Evolutionary conservation across 2,888 invertebrate genomes (phyloP).

Genomic region (Nymphalis polychloros): DNA sequence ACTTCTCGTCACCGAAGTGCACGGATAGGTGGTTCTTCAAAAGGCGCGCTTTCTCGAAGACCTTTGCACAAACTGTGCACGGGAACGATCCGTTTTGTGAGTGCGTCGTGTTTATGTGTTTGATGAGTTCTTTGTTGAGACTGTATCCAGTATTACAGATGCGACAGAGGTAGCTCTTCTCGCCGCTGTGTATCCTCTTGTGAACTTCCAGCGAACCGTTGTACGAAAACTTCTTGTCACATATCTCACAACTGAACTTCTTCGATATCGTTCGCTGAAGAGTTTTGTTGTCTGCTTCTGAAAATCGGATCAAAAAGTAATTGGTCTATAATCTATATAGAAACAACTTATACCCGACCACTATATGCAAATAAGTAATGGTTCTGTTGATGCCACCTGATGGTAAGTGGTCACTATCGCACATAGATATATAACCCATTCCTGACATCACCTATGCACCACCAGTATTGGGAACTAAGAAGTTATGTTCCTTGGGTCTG

Average conservation of each 20-base stretch:
- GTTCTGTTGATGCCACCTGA: too few relatives aligned
- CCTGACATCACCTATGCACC: too few relatives aligned
- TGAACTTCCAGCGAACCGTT: conserved; percentile 58
- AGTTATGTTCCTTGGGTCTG: too few relatives aligned
- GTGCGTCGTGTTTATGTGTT: conserved; percentile 58
- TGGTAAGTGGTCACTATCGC: too few relatives aligned
- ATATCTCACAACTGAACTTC: conserved; percentile 52
- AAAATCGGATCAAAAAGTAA: conserved; percentile 22
- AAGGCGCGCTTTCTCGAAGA: conserved; percentile 55
- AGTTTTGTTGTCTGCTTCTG: conserved; percentile 40
- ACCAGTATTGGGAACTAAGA: too few relatives aligned
- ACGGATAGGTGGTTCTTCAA: conserved; percentile 62
- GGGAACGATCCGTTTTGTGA: conserved; percentile 51
- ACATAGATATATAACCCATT: too few relatives aligned
- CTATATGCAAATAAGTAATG: too few relatives aligned
- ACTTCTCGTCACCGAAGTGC: conserved; percentile 60
- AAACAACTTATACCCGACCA: too few relatives aligned
- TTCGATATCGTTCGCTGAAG: conserved; percentile 32
- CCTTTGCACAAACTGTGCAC: conserved; percentile 58
- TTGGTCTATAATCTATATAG: too few relatives aligned
- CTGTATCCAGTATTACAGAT: conserved; percentile 58
- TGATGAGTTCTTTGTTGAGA: conserved; percentile 61
- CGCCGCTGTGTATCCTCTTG: conserved; percentile 55
- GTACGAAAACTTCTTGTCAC: conserved; percentile 54
- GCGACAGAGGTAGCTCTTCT: conserved; percentile 58